Percentiles rank a stretch among this genome's conserved stretches.
These are phyloP conservation scores for Coilia nasus DNA, from an alignment of 2,797 vertebrate genomes.

Conservation along the genomic window DNA sequence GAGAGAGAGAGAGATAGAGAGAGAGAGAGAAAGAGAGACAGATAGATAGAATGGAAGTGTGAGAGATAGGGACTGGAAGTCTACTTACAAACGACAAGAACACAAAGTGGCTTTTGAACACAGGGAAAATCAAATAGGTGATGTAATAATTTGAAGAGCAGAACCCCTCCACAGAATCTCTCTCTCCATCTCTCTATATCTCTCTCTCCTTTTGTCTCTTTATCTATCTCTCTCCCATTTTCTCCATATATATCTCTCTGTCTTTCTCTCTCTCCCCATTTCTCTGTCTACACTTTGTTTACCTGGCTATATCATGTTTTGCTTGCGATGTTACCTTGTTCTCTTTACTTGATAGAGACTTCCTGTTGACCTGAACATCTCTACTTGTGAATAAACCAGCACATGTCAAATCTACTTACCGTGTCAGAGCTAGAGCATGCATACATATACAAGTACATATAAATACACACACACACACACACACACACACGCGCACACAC, in stretches of 20 bases:
- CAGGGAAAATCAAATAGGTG: slow-evolving; percentile 44
- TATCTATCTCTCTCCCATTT: neutral
- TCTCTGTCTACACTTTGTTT: neutral
- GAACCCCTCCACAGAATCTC: slow-evolving; percentile 17
- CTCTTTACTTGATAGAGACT: slow-evolving; percentile 34
- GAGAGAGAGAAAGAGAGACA: slow-evolving; percentile 31
- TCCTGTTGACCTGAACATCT: slow-evolving; percentile 28
- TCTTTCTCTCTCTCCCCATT: slow-evolving; percentile 34
- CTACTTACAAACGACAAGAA: slow-evolving; percentile 28
- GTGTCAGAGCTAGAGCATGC: slow-evolving; percentile 20
- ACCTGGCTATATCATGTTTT: slow-evolving; percentile 36
- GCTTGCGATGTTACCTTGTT: slow-evolving; percentile 47
- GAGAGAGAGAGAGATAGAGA: slow-evolving; percentile 26
- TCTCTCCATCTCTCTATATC: slow-evolving; percentile 22
- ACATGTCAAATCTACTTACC: slow-evolving; percentile 37
- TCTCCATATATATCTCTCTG: slow-evolving; percentile 29
- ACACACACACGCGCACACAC: slow-evolving; percentile 50
- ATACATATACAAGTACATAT: slow-evolving; percentile 6
- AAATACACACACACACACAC: slow-evolving; percentile 37
- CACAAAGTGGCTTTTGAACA: slow-evolving; percentile 31
- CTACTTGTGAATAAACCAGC: slow-evolving; percentile 46
- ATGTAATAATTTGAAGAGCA: slow-evolving; percentile 57
- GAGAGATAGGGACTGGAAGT: slow-evolving; percentile 36
- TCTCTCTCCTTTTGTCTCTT: slow-evolving; percentile 18
- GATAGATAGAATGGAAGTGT: slow-evolving; percentile 23